Evolutionary conservation across 2,113 vertebrate species (phyloP).

Genomic region (Hystrix brachyura): DNA sequence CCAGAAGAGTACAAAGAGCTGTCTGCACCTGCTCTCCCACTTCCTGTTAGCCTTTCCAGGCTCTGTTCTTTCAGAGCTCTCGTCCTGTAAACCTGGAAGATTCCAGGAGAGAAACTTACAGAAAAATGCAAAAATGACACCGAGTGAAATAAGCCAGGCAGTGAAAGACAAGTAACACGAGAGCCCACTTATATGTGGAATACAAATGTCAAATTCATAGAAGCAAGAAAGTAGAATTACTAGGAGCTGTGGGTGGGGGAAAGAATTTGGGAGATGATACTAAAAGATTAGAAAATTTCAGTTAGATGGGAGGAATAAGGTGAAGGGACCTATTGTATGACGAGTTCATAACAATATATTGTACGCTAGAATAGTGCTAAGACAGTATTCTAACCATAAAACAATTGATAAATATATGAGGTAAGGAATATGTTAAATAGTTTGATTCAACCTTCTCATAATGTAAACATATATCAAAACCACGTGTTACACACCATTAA

Average conservation of each 20-base stretch:
- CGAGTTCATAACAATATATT: background rate
- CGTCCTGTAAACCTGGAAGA: background rate
- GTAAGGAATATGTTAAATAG: background rate
- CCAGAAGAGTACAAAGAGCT: background rate
- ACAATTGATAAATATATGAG: background rate
- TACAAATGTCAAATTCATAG: background rate
- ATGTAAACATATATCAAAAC: background rate
- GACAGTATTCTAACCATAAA: background rate
- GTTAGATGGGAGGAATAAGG: background rate
- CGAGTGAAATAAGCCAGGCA: background rate
- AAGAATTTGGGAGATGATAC: background rate
- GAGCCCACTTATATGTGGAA: background rate
- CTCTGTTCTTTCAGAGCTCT: background rate
- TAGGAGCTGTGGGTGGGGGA: fast-evolving
- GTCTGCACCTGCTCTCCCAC: background rate
- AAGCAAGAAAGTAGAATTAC: background rate
- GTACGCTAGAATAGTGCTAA: background rate
- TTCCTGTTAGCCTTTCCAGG: background rate
- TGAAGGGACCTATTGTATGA: background rate
- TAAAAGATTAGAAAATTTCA: background rate
- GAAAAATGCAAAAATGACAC: conserved; percentile 1
- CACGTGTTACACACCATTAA: background rate
- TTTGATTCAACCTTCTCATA: background rate
- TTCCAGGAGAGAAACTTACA: background rate
- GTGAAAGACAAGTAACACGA: background rate